phyloP scores from a whole-genome alignment of 2,888 invertebrate genomes.

The Eumerus sabulonum region DNA sequence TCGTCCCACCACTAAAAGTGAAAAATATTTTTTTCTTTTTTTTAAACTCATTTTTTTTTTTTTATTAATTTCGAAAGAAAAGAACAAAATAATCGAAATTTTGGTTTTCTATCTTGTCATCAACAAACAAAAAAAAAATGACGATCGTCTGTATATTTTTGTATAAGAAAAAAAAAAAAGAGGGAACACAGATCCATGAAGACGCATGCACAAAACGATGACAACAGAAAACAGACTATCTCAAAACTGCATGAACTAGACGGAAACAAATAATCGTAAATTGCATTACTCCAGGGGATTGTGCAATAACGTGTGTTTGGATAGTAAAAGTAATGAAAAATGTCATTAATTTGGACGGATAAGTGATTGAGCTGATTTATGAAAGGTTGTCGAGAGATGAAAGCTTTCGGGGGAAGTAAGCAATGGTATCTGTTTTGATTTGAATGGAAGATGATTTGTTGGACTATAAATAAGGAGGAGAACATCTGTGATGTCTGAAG shows the following conservation, averaged over 20 bases:
- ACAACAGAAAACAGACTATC: background rate
- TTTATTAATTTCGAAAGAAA: conserved; percentile 41
- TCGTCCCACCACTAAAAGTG: conserved; percentile 97
- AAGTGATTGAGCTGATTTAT: too few species aligned
- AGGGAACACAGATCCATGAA: too few species aligned
- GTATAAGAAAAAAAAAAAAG: too few species aligned
- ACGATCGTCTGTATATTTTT: too few species aligned
- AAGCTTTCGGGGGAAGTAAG: too few species aligned
- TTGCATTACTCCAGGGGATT: conserved; percentile 3
- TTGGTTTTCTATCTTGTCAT: conserved; percentile 10
- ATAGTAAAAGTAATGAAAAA: too few species aligned
- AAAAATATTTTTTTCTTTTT: conserved; percentile 75
- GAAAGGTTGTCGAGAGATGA: too few species aligned
- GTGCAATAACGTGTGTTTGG: background rate
- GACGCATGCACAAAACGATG: conserved; percentile 19
- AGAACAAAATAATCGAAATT: conserved; percentile 20
- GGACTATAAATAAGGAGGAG: too few species aligned
- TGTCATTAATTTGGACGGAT: too few species aligned
- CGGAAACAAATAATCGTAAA: conserved; percentile 7
- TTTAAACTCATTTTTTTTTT: conserved; percentile 5
- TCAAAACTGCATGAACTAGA: background rate
- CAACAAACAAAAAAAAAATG: conserved; percentile 13
- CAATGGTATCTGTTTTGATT: too few species aligned
- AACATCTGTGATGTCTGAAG: too few species aligned
- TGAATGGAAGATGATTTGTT: too few species aligned